These are phyloP conservation scores for Momotus momota DNA, from an alignment of 2,797 vertebrate species.

Conservation along the genomic window DNA sequence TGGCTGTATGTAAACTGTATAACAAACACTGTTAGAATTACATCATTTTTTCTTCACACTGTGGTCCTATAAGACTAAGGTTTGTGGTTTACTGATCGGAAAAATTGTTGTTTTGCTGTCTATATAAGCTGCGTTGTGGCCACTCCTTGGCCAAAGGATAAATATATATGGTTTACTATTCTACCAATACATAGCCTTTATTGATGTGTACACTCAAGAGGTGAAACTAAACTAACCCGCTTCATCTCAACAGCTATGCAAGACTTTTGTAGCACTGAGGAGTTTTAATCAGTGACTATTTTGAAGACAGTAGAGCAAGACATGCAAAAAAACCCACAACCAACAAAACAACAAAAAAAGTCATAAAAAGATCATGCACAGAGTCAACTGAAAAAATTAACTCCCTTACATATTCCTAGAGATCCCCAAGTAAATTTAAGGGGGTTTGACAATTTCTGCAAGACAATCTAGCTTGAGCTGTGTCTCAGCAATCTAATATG, in stretches of 20 bases:
- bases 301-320: background rate
- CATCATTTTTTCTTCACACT: background rate
- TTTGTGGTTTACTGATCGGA: background rate
- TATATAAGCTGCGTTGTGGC: background rate
- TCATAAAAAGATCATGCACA: background rate
- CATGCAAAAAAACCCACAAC: background rate
- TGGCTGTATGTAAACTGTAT: background rate
- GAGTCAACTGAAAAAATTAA: background rate
- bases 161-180: background rate
- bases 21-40: background rate
- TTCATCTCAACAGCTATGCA: background rate
- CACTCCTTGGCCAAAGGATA: background rate
- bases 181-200: background rate
- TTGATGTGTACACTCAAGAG: background rate
- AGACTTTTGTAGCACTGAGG: background rate
- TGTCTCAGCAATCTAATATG: background rate
- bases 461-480: background rate
- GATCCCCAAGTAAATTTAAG: background rate
- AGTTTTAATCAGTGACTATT: background rate
- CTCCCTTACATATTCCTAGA: background rate
- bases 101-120: background rate
- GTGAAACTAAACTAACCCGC: background rate
- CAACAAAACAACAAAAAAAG: background rate
- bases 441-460: background rate
- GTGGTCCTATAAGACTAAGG: background rate